Conservation (phyloP, 2,888 invertebrate genomes). For the Hemicrepidius hirtus region DNA sequence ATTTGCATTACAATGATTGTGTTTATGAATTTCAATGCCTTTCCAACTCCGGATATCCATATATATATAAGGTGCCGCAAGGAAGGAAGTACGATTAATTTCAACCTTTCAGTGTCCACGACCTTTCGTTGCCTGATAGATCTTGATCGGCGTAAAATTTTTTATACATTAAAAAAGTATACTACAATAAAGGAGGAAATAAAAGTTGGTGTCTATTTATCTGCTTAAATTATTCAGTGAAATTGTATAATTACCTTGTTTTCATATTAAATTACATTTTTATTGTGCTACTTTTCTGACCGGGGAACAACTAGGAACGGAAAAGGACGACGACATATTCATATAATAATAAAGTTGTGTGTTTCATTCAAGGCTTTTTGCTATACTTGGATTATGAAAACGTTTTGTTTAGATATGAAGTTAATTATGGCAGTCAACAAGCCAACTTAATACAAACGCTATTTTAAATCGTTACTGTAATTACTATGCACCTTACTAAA, state of each 20-base stretch:
- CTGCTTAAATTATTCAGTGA: background rate
- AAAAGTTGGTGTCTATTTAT: background rate
- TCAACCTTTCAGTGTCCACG: constrained; percentile 19
- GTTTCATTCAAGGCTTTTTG: constrained; percentile 3
- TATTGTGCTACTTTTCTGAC: background rate
- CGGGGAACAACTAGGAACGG: background rate
- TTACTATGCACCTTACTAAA: background rate
- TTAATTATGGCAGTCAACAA: constrained; percentile 2
- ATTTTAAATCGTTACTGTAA: background rate
- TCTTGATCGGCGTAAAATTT: constrained; percentile 1
- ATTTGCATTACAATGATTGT: constrained; percentile 19
- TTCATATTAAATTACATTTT: background rate
- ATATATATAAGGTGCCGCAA: constrained; percentile 21
- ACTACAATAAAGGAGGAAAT: constrained; percentile 7
- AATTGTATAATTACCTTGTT: constrained; percentile 1
- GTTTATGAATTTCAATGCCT: constrained; percentile 16
- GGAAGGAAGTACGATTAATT: constrained; percentile 24
- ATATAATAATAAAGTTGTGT: constrained; percentile 7
- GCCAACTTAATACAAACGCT: background rate
- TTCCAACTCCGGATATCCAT: constrained; percentile 21
- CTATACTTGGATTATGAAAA: constrained; percentile 7
- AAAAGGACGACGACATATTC: constrained; percentile 17
- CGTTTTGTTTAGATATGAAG: constrained; percentile 15
- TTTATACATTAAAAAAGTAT: background rate
- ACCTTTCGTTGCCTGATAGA: constrained; percentile 7